Conservation (phyloP, 2,797 vertebrate genomes). For the Pelodytes ibericus region DNA sequence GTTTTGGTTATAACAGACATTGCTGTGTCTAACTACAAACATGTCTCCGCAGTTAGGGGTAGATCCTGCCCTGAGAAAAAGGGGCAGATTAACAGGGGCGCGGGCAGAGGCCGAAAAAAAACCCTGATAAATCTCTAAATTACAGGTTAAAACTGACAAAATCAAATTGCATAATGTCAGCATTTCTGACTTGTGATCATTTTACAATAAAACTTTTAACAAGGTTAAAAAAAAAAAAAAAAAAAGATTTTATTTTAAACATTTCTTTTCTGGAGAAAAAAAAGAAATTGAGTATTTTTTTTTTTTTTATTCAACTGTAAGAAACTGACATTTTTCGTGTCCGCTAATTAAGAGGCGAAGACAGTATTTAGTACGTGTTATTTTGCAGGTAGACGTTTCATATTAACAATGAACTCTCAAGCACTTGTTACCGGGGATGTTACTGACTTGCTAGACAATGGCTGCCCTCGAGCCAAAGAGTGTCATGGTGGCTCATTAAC, state of each 20-base stretch:
- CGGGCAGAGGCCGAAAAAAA: no score
- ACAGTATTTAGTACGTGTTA: conserved; percentile 5
- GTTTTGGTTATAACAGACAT: no score
- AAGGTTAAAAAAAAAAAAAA: no score
- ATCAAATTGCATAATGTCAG: background rate
- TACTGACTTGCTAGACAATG: conserved; percentile 51
- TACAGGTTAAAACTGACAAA: no score
- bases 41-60: no score
- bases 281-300: background rate
- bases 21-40: no score
- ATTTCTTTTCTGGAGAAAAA: background rate
- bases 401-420: conserved; percentile 19
- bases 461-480: conserved; percentile 10
- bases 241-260: no score
- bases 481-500: conserved; percentile 33
- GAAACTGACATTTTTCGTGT: conserved; percentile 26
- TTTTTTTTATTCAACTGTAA: background rate
- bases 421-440: conserved; percentile 25
- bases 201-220: background rate
- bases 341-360: conserved; percentile 19
- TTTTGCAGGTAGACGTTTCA: conserved; percentile 34
- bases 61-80: no score
- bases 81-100: no score
- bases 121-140: no score
- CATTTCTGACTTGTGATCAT: no score